Conservation (phyloP, 2,113 vertebrate species). For the Neopipo cinnamomea region DNA sequence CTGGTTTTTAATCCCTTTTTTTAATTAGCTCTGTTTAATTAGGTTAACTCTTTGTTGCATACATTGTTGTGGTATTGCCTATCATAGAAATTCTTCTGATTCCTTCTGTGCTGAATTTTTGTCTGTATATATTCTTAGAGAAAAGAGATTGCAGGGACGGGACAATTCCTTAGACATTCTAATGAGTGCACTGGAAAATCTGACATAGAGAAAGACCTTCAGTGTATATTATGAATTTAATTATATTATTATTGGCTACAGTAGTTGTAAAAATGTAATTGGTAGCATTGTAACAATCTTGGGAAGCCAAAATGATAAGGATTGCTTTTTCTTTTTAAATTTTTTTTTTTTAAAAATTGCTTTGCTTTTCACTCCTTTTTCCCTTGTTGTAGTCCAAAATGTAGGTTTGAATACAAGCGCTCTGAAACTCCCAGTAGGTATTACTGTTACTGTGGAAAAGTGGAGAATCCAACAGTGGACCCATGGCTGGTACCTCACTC, state of each 20-base stretch:
- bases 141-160: background rate
- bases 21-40: background rate
- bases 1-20: background rate
- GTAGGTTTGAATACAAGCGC: conserved; percentile 88
- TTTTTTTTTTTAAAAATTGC: background rate
- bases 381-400: conserved; percentile 86
- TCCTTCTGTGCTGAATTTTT: background rate
- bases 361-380: background rate
- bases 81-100: background rate
- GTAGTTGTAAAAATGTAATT: background rate
- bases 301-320: background rate
- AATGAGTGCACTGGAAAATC: background rate
- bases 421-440: conserved; percentile 88
- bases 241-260: background rate
- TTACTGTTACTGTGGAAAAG: conserved; percentile 93
- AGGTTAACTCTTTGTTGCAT: background rate
- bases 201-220: background rate
- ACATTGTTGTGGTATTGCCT: background rate
- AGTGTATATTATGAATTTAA: background rate
- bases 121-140: background rate
- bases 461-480: conserved; percentile 87
- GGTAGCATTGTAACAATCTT: background rate
- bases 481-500: conserved; percentile 98
- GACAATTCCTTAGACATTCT: background rate
- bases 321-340: background rate